These are phyloP conservation scores for Melanostoma scalare DNA, from an alignment of 2,888 invertebrate species.

Conservation along the genomic window DNA sequence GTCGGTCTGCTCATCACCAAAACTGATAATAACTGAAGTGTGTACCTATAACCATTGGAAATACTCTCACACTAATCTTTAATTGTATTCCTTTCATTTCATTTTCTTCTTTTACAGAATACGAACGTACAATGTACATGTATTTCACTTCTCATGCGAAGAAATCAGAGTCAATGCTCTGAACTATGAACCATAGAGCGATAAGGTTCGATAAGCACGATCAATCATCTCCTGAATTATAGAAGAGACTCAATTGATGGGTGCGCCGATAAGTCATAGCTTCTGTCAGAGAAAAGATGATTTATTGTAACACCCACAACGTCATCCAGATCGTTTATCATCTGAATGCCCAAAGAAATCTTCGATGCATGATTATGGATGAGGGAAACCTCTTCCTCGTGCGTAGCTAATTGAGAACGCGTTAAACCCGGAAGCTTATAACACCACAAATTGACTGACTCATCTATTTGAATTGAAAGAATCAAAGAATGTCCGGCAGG, in stretches of 20 bases:
- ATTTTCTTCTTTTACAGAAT: too few species aligned
- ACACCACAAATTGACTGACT: constrained; percentile 50
- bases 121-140: not conserved
- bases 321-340: constrained; percentile 62
- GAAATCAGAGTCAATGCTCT: constrained; percentile 36
- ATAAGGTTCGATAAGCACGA: constrained; percentile 50
- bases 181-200: constrained; percentile 49
- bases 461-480: constrained; percentile 38
- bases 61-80: too few species aligned
- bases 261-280: constrained; percentile 54
- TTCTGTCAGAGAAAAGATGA: constrained; percentile 65
- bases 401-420: constrained; percentile 40
- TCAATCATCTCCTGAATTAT: constrained; percentile 52
- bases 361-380: not conserved
- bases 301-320: constrained; percentile 66
- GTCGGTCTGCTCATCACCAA: too few species aligned
- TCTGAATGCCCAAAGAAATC: constrained; percentile 41
- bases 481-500: constrained; percentile 44
- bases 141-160: constrained; percentile 30
- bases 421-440: constrained; percentile 66
- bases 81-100: too few species aligned
- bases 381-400: constrained; percentile 14
- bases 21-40: too few species aligned
- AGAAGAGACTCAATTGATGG: constrained; percentile 52
- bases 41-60: too few species aligned